Base-by-base conservation (phyloP, 1,140 invertebrate species). In the Drosophila lini region DNA sequence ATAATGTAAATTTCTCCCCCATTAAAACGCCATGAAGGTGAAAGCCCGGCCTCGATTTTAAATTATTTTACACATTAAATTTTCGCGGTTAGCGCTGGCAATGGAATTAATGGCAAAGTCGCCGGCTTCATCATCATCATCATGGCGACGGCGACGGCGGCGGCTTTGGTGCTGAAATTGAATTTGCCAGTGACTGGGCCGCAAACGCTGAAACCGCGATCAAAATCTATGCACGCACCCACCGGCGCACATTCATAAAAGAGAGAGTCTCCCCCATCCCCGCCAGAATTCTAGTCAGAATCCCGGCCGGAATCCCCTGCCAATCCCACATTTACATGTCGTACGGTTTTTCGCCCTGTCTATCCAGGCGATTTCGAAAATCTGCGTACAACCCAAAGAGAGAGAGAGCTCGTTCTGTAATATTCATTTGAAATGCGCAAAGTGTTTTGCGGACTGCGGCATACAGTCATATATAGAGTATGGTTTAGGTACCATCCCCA, bases 371-470 rank as follows among this genome's bases (percentile, higher is more conserved):
- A 48, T 50, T 70, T 75, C 48, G 16, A 64, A 79, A 80, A 62
- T 65, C 79, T 79, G 59, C 77, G 80, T 78, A 61, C 47, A 48
- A 11, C 13, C 25, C 47, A n/a, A 8, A n/a, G 25, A 47, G 22
- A 47, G 32, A 56, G 6, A 5, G 34, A 22, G 55, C 57, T 74
- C 16, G 11, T 5, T 4, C 60, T 75, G 59, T 65, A 80, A 78
- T 73, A 84, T 71, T 73, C 84, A 89, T 88, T 88, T 84, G 36
- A 80, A 84, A 88, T 89, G 83, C 77, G 80, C 76, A 78, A 65
- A 83, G 64, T 70, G 84, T 78, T 68, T 69, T 80, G 77, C 42
- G 74, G 55, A 76, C 71, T 57, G 59, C 47, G 52, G 65, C 67
- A n/a, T 47, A 16, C 45, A 25, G 31, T 13, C 25, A 44, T 42